Conservation (phyloP, 2,113 vertebrate genomes). For the Gavialis gangeticus region DNA sequence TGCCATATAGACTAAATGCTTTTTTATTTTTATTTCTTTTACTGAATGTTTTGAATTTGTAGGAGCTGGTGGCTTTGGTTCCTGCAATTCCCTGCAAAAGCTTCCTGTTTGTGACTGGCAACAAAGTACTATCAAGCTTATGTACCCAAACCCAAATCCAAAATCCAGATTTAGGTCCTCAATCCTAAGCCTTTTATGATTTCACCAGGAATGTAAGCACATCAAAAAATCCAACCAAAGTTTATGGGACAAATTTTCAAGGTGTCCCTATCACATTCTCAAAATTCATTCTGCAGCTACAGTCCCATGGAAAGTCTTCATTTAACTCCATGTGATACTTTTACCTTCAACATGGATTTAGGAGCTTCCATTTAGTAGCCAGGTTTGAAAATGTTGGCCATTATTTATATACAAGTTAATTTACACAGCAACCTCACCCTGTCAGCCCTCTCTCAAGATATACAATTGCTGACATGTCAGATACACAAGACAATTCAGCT, state of each 20-base stretch:
- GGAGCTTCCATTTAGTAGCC: constrained; percentile 16
- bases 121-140: background rate
- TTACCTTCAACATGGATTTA: background rate
- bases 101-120: background rate
- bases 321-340: background rate
- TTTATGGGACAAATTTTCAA: background rate
- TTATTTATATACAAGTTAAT: background rate
- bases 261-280: background rate
- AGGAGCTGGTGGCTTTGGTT: background rate
- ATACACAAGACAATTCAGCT: background rate
- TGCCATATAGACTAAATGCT: background rate
- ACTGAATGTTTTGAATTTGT: background rate
- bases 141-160: background rate
- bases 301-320: background rate
- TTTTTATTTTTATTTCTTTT: background rate
- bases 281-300: constrained; percentile 6
- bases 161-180: background rate
- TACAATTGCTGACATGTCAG: background rate
- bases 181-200: background rate
- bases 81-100: background rate
- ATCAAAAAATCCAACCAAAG: background rate
- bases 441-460: background rate
- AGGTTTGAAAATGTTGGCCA: constrained; percentile 29
- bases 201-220: background rate
- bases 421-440: background rate